These are phyloP conservation scores for Eucera pruinosa DNA, from an alignment of 2,888 invertebrate genomes.

Conservation along the genomic window DNA sequence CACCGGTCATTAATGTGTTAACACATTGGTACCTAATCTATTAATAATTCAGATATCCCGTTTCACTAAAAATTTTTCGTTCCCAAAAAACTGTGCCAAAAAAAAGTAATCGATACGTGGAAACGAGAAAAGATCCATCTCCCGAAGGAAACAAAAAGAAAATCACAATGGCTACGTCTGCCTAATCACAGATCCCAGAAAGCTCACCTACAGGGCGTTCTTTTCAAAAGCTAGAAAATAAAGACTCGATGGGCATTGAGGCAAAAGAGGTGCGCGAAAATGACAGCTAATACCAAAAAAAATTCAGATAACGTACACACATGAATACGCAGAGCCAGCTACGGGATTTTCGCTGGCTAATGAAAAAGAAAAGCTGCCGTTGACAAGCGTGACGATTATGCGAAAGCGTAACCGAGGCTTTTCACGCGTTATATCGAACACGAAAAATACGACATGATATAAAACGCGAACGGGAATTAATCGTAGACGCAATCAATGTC, in stretches of 20 bases:
- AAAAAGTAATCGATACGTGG: slow-evolving; percentile 7
- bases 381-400: slow-evolving; percentile 47
- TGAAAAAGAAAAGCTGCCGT: slow-evolving; percentile 39
- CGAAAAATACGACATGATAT: slow-evolving; percentile 28
- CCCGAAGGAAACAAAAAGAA: neutral
- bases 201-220: neutral
- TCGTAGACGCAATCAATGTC: slow-evolving; percentile 65
- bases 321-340: no score
- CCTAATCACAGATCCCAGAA: slow-evolving; percentile 1
- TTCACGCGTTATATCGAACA: slow-evolving; percentile 30
- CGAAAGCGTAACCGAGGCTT: slow-evolving; percentile 22
- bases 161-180: slow-evolving; percentile 14
- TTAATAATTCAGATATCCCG: no score
- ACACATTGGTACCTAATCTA: no score
- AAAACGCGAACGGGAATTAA: slow-evolving; percentile 57
- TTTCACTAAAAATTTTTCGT: no score
- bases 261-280: slow-evolving; percentile 11
- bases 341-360: slow-evolving; percentile 39
- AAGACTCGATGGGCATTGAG: slow-evolving; percentile 37
- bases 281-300: slow-evolving; percentile 5
- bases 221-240: slow-evolving; percentile 28
- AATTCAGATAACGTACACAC: slow-evolving; percentile 2
- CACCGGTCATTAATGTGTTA: no score
- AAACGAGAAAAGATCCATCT: neutral
- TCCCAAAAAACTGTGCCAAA: no score